Base-by-base conservation (phyloP, 2,888 invertebrate genomes). In the Oxytorus armatus region DNA sequence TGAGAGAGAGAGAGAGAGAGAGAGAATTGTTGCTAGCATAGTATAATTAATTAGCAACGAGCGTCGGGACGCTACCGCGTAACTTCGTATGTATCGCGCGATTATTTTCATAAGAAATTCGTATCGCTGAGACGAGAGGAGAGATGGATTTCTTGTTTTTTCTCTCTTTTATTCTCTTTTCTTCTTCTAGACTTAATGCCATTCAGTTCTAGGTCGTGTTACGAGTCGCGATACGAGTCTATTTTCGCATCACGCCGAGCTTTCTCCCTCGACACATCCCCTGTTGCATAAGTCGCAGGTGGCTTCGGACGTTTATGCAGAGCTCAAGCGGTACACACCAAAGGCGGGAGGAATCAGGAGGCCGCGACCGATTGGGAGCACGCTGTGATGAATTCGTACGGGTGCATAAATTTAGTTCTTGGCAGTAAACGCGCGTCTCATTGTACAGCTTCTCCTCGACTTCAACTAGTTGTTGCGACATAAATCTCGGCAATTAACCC, bases 371-470 rank as follows among this genome's bases (percentile, higher is more conserved):
- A 61, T 61, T 14, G 39, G 29, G 63, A 63, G 8, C 51, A 63
- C 42, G 2, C 14, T 14, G 49, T 42, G 5, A 18, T 14, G 49
- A 4, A 23, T 25, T 39, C 63, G 39, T 39, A n/a, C 36, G 55
- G 55, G 42, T 29, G 65, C 29, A 79, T 83, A 82, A 81, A 82
- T 82, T 83, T 84, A 82, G 83, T 83, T 84, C 81, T 83, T 82
- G 84, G 80, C 84, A 82, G 59, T 68, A 53, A 80, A 78, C 73
- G 83, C 42, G 74, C 61, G 75, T 66, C 79, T 75, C 39, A n/a
- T n/a, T n/a, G n/a, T n/a, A n/a, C n/a, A n/a, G 11, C 77, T 57
- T 21, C 55, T 25, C 3, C 49, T n/a, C 16, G 16, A 7, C 39
- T 39, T n/a, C 36, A 21, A 11, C 36, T 18, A 18, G n/a, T 51